Evolutionary conservation across 2,888 invertebrate genomes (phyloP), one percentile per base, ranked within the genome.

Genomic region (Lasioglossum morio): DNA sequence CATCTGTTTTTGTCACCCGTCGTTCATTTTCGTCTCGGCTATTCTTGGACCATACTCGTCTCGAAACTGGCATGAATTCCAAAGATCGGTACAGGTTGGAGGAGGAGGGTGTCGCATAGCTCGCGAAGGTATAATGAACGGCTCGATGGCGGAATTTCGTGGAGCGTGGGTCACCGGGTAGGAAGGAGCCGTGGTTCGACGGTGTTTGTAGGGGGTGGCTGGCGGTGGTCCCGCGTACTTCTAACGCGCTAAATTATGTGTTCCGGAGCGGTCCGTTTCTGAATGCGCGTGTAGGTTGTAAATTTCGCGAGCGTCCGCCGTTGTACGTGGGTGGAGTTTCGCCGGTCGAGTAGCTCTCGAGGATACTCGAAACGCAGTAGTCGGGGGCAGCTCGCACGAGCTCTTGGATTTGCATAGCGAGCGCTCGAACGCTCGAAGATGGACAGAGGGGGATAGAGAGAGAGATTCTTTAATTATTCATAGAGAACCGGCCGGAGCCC

Each of bases 401-500:
- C 53, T 23, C 53, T n/a, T 53, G 82, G 72, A 85, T 87, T 87
- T 87, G 73, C 86, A 85, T 82, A 81, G 77, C 78, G 79, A 85
- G 79, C 69, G 85, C 46, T 81, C 81, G 69, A 48, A 86, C 77
- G 82, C 30, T 72, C 85, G 48, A 82, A 79, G 85, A 87, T 75
- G 81, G 73, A 77, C 86, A 77, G 57, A 3, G 16, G 16, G 79
- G 57, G n/a, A 27, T 27, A 12, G 60, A 46, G 63, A 63, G 63
- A 63, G 79, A 72, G 74, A 81, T 87, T 82, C 85, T 87, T 87
- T 85, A 87, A 87, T 87, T 85, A 87, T 87, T 87, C 85, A 79
- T 82, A 85, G 72, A 82, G 74, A 63, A 23, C 72, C 48, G 34
- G 34, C 57, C 74, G 46, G 23, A 79, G 79, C 53, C 48, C 60